These are phyloP conservation scores for Heterotis niloticus DNA, from an alignment of 2,113 vertebrate species.

Conservation along the genomic window DNA sequence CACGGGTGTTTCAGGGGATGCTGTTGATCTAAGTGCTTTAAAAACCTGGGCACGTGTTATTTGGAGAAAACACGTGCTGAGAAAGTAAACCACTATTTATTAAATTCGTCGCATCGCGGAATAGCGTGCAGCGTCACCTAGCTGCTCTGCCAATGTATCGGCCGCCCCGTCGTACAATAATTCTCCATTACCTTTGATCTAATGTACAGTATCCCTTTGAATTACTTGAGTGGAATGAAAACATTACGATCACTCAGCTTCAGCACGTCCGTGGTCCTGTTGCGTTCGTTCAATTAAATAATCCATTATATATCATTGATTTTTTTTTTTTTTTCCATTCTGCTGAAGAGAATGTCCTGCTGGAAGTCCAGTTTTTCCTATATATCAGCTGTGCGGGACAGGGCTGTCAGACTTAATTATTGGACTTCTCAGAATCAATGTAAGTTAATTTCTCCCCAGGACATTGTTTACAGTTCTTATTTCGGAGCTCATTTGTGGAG, in stretches of 20 bases:
- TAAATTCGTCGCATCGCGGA: too few relatives aligned
- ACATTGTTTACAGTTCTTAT: background rate
- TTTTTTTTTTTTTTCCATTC: background rate
- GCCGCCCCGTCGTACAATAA: too few relatives aligned
- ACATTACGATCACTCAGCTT: background rate
- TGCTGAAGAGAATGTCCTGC: background rate
- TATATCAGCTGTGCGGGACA: background rate
- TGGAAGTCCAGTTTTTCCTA: conserved; percentile 8
- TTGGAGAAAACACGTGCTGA: too few relatives aligned
- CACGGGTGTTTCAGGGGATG: too few relatives aligned
- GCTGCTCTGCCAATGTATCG: too few relatives aligned
- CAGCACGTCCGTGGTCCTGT: background rate
- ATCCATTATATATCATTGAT: conserved; percentile 11
- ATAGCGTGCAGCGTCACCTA: too few relatives aligned
- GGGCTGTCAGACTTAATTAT: background rate
- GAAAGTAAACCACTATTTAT: too few relatives aligned
- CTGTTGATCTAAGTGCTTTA: too few relatives aligned
- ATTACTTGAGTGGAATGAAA: background rate
- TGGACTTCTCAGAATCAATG: background rate
- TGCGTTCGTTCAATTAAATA: background rate
- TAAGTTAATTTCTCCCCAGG: background rate
- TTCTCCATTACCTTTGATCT: too few relatives aligned
- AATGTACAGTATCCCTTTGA: background rate
- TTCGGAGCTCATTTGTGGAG: background rate
- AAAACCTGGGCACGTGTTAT: too few relatives aligned